These are phyloP conservation scores for Varanus salvator DNA, from an alignment of 2,113 vertebrate species.

Conservation along the genomic window DNA sequence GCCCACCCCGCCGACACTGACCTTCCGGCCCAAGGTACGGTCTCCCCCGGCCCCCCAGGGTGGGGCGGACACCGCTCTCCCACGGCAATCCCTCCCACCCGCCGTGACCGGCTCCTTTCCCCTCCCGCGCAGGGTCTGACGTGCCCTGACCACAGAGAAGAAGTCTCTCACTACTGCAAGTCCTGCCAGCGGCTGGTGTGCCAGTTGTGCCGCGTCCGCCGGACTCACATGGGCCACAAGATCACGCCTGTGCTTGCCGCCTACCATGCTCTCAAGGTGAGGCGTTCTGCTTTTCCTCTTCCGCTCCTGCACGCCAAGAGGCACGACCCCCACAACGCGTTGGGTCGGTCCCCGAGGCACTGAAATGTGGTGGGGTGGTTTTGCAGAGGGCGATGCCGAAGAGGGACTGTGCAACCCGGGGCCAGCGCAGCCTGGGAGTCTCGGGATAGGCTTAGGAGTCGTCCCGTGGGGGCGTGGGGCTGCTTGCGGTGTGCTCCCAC, in stretches of 20 bases:
- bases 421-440: not conserved
- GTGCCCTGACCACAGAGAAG: conserved; percentile 95
- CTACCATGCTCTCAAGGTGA: conserved; percentile 94
- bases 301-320: fast-evolving
- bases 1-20: conserved; percentile 92
- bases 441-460: not conserved
- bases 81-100: no score
- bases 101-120: not conserved
- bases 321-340: not conserved
- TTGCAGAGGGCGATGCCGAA: no score
- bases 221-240: conserved; percentile 92
- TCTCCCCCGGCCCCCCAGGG: no score
- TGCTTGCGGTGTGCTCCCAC: not conserved
- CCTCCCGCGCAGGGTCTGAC: conserved; percentile 83
- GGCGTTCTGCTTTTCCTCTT: not conserved
- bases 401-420: not conserved
- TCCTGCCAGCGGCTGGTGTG: conserved; percentile 92
- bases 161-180: conserved; percentile 93
- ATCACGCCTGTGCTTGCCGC: conserved; percentile 90
- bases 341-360: not conserved
- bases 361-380: no score
- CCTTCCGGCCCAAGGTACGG: conserved; percentile 92
- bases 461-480: fast-evolving
- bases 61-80: no score
- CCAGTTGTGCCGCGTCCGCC: conserved; percentile 89